Conservation (phyloP, 2,888 invertebrate species). For the Volucella bombylans region DNA sequence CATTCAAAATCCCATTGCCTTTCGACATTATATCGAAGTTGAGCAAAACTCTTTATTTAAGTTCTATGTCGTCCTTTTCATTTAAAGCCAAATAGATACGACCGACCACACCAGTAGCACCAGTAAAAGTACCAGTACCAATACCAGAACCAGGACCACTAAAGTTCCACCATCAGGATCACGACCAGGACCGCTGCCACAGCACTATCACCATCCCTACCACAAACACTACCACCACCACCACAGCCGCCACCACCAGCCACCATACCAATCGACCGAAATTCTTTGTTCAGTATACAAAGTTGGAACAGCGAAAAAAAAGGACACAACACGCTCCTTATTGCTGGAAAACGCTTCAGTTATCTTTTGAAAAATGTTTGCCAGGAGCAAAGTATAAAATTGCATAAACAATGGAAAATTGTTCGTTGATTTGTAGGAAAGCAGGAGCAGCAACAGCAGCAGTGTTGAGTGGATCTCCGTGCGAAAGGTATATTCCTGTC, state of each 20-base stretch:
- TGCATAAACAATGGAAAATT: constrained; percentile 74
- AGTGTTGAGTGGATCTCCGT: constrained; percentile 9
- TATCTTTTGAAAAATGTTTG: constrained; percentile 73
- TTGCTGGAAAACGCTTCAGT: constrained; percentile 71
- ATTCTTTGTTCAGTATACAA: constrained; percentile 39
- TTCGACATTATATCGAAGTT: constrained; percentile 40
- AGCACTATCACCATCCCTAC: neutral
- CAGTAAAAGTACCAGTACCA: too few species aligned
- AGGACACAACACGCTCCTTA: constrained; percentile 57
- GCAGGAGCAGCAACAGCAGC: neutral
- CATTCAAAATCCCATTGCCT: constrained; percentile 8
- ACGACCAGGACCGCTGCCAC: neutral
- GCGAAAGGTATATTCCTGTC: constrained; percentile 35
- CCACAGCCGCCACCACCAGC: neutral
- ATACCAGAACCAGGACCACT: neutral
- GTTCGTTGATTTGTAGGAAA: constrained; percentile 64
- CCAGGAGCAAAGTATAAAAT: constrained; percentile 71
- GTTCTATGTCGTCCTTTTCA: constrained; percentile 50
- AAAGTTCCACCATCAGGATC: neutral
- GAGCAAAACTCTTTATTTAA: constrained; percentile 58
- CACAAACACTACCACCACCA: neutral
- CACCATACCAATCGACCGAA: constrained; percentile 58
- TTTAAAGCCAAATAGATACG: constrained; percentile 61
- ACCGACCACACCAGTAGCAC: constrained; percentile 5
- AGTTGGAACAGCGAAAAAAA: constrained; percentile 23